Base-by-base conservation (phyloP, 92 coral and sea anemone species). In the Anthopleura xanthogrammica region DNA sequence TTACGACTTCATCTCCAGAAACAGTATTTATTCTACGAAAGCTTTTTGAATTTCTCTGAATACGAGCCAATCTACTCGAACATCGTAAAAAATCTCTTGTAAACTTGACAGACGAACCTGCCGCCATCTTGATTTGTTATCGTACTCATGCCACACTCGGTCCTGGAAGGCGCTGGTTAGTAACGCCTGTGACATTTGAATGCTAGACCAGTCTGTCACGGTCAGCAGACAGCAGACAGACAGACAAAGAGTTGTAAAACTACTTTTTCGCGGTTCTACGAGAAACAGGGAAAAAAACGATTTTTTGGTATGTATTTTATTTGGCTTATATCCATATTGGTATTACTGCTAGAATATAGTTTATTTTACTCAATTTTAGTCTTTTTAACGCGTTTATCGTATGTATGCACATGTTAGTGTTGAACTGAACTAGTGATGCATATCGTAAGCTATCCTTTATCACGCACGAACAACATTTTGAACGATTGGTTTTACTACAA, bases 121-220 rank as follows among this genome's bases (percentile, higher is more conserved):
- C 84, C 84, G 84, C 84, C 84, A 81, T 81, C 84, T 81, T 81
- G 84, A 68, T 68, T 68, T 68, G 64, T 80, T 64, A 75, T 75
- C 54, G 82, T 81, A 73, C 42, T 73, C 72, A 60, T 9, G 62
- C 83, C 22, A 16, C 83, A 77, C 66, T 68, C 74, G 74, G 74
- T 60, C 20, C 12, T 20, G 41, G 19, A 55, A 68, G 74, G 11
- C 72, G 2, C 72, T 4, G 24, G 74, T 13, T 68, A 68, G 41
- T 68, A 68, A 68, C 74, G 74, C 74, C 74, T 68, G 74, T 9
- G 42, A 36, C 8, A 23, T 23, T 68, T 68, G 74, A 23, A 2
- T 4, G 17, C 20, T n/a, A 19, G 42, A 36, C 3, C 74, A 68
- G 74, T 68, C 74, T 36, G 2, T 68, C 80, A 36, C 80, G 80